These are phyloP conservation scores for Odontomyia ornata DNA, from an alignment of 2,888 invertebrate genomes.

Conservation along the genomic window DNA sequence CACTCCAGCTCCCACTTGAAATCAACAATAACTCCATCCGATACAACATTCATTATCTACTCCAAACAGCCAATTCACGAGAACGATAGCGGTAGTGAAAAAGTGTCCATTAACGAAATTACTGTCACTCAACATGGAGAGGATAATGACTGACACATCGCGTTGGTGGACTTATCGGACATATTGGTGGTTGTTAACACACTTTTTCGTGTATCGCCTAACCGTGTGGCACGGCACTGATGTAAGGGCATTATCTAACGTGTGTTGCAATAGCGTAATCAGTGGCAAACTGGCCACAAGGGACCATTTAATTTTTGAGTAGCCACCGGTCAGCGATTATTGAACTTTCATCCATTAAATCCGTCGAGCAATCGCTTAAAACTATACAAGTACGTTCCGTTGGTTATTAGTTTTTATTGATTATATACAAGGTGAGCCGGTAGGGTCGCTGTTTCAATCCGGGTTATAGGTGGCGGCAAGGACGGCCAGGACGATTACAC, in stretches of 20 bases:
- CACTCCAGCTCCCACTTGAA: no score
- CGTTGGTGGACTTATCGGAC: neutral
- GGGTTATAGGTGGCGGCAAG: neutral
- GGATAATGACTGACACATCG: constrained; percentile 27
- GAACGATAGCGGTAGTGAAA: neutral
- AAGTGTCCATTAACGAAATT: constrained; percentile 44
- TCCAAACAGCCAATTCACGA: constrained; percentile 3
- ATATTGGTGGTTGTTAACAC: neutral
- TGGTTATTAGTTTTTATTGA: neutral
- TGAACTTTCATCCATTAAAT: constrained; percentile 1
- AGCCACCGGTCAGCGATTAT: constrained; percentile 8
- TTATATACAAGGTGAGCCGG: no score
- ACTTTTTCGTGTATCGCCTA: neutral
- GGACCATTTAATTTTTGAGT: constrained; percentile 16
- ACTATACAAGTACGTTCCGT: neutral
- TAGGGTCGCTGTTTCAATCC: neutral
- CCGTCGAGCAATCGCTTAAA: neutral
- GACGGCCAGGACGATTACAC: neutral
- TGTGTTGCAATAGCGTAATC: constrained; percentile 8
- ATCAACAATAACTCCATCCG: neutral
- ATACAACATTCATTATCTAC: neutral
- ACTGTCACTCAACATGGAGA: constrained; percentile 23
- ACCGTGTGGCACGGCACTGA: neutral
- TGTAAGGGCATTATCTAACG: neutral
- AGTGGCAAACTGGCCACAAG: neutral